Evolutionary conservation across 2,888 invertebrate species (phyloP), one percentile per base, ranked within the genome.

Genomic region (Callinectes sapidus): DNA sequence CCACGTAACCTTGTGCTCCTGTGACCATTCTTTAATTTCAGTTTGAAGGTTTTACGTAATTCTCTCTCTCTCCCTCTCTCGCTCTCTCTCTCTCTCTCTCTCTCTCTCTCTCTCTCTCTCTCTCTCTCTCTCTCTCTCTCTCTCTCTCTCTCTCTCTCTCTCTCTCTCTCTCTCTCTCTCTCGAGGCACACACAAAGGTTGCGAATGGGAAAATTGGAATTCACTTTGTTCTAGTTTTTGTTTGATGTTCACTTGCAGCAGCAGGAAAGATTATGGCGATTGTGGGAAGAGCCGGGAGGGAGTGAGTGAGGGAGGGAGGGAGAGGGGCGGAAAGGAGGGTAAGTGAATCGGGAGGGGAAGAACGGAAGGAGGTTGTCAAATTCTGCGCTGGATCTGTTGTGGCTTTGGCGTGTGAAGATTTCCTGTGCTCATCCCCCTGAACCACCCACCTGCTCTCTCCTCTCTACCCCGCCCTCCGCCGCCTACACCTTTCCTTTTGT

Each of bases 331-430:
- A 14, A 32, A 87, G 54, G n/a, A 42, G 87, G 48, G 48, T 48
- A 42, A 10, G n/a, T 2, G 48, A 35, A 3, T 10, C 18, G 28
- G n/a, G 87, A 28, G 48, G n/a, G 87, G 48, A 18, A 48, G 48
- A n/a, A 14, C 28, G 87, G 54, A 42, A 87, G 42, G 48, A 87
- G 87, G 87, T 87, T 87, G 87, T 87, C 54, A 87, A 48, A 32
- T 81, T 81, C 35, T 81, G 81, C 14, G 13, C 14, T 35, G 28
- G 28, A 81, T 32, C 5, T 81, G 13, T 81, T 35, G 32, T 10
- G 28, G 23, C n/a, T n/a, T 71, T 13, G 5, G 61, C n/a, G 71
- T 28, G 71, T 71, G 71, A 71, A 71, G 71, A n/a, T 28, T 71
- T 28, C 71, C 71, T 28, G n/a, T 71, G 28, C 28, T 71, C 71